Evolutionary conservation across 2,797 vertebrate species (phyloP), one percentile per base, ranked within the genome.

Genomic region (Pseudochaenichthys georgianus): DNA sequence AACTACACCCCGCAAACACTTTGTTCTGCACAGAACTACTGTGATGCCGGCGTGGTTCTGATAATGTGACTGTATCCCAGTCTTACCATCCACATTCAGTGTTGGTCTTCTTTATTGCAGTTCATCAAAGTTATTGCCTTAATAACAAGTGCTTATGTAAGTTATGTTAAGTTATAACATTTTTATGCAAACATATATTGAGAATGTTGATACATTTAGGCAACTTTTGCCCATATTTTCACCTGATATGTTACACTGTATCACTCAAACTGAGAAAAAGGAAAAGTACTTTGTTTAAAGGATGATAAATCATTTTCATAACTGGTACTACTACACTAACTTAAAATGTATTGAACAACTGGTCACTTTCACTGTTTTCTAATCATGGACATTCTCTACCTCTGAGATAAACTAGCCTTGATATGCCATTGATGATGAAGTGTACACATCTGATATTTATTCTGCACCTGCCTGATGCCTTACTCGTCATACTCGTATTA

Each of bases 381-480:
- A 81, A 85, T 92, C 76, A 82, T 86, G 83, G 85, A 88, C 78
- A 89, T 93, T 89, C 87, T 93, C 95, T 96, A 95, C 95, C 94
- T 96, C 95, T 83, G 85, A 89, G 90, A 92, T 88, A 75, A 90
- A 90, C 81, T 84, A 83, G 83, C 89, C 84, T 92, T 84, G 80
- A 80, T 79, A 86, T 53, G 72, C 77, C 81, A 88, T 75, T 81
- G 64, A 88, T 81, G 64, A 88, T 74, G 66, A 60, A 73, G 67
- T 89, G 72, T 90, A 86, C 70, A 77, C 78, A 77, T 87, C 51
- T 5, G 10, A 74, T 88, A 89, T 90, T 90, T 92, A 91, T 90
- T 92, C 82, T 88, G 80, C 87, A 92, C 88, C 87, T 88, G 89
- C 93, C 89, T 88, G 78, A 92, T 93, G 94, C 94, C 94, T 95